Base-by-base conservation (phyloP, 2,113 vertebrate genomes). In the Rhipidura dahli region DNA sequence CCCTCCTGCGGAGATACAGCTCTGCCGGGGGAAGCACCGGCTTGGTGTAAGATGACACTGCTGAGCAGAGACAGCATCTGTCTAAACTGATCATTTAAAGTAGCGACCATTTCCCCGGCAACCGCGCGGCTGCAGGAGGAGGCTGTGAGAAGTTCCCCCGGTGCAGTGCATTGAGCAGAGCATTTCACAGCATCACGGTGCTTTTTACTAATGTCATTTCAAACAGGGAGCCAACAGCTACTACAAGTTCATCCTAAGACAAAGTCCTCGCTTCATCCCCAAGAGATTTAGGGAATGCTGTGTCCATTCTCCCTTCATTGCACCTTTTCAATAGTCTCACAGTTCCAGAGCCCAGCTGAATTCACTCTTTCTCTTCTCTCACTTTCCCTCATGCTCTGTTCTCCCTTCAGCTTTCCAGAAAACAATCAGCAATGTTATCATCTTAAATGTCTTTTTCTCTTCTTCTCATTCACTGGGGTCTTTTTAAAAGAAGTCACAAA, bases 371-470 rank as follows among this genome's bases (percentile, higher is more conserved):
- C 75, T 83, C 63, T 80, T 49, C 59, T 26, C 31, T 64, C 83
- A 31, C 39, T 66, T 81, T 64, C 45, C 65, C 37, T 59, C 65
- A 12, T 4, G 30, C n/a, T 56, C 33, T 42, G 40, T 40, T 81
- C 31, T 85, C 66, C 49, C 42, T 63, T 72, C 60, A 83, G 53
- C n/a, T 83, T 65, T 60, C 15, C 72, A 60, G 71, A 79, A 87
- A 83, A 90, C 84, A 87, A 95, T 75, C n/a, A 87, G 65, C 87
- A 65, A 54, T 47, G 54, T 65, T 40, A 49, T 54, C 44, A 49
- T 79, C 81, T 91, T 87, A 90, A 89, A 84, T 12, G 60, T 63
- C 49, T 83, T 92, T 72, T 83, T 91, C 78, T 84, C 88, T 77
- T 56, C 60, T 91, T 92, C 39, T 33, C 42, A 80, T 94, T 85